Evolutionary conservation across 2,888 invertebrate genomes (phyloP).

Genomic region (Drosophila peninsularis): DNA sequence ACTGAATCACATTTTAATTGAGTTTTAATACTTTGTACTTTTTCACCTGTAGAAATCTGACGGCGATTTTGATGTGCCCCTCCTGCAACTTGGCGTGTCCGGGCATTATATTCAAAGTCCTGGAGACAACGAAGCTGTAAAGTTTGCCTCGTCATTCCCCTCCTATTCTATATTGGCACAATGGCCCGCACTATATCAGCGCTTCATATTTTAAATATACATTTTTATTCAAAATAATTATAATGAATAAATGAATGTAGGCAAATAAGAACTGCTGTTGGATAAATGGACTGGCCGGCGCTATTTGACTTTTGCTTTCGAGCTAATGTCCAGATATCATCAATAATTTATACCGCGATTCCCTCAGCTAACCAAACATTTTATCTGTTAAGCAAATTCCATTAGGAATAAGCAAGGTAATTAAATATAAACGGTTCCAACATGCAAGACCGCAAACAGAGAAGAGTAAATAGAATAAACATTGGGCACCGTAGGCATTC

Average conservation of each 20-base stretch:
- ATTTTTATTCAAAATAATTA: background rate
- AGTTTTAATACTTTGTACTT: background rate
- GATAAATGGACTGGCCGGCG: background rate
- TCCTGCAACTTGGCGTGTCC: constrained; percentile 84
- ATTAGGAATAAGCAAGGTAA: constrained; percentile 7
- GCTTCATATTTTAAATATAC: constrained; percentile 70
- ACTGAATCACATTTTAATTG: background rate
- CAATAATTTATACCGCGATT: background rate
- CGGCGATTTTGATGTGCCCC: constrained; percentile 59
- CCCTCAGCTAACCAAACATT: background rate
- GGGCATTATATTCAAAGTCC: constrained; percentile 84
- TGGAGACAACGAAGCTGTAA: constrained; percentile 83
- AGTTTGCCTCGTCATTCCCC: constrained; percentile 84
- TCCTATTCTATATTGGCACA: constrained; percentile 84
- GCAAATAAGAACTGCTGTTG: background rate
- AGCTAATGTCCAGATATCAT: background rate
- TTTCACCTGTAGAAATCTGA: constrained; percentile 44
- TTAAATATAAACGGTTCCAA: constrained; percentile 16
- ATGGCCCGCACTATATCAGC: constrained; percentile 85
- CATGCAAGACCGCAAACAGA: background rate
- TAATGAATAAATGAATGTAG: constrained; percentile 2
- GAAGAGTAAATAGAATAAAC: constrained; percentile 5
- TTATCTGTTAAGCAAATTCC: constrained; percentile 6
- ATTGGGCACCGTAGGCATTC: background rate
- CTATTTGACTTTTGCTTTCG: background rate